Evolutionary conservation across 2,888 invertebrate species (phyloP), one percentile per base, ranked within the genome.

Genomic region (Andrena haemorrhoa): DNA sequence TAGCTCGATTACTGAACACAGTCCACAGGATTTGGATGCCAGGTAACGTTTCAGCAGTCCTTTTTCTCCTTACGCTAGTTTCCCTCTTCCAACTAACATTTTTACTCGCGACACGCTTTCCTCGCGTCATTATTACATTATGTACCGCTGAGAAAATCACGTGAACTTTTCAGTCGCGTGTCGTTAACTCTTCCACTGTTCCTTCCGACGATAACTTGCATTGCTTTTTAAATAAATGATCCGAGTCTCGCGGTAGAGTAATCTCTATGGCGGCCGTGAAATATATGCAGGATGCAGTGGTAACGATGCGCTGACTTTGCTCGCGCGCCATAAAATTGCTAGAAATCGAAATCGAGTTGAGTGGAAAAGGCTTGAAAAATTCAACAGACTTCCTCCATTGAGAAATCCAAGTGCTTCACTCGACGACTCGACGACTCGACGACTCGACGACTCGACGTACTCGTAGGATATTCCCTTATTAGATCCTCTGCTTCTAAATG

Each of bases 21-120:
- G 12, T n/a, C 4, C 8, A 7, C 26, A 10, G 58, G 47, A 72
- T 68, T 41, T 63, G 12, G 12, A 68, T 2, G 33, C 53, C 71
- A 80, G 77, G 77, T 79, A 80, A 79, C 51, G 58, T 49, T 74
- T 26, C 20, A 35, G 26, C n/a, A 58, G n/a, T 23, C 8, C n/a
- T 10, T 3, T 47, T 29, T n/a, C 33, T 35, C 26, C 56, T 56
- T 23, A 7, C 8, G 26, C 26, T 33, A 20, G 20, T 5, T 23
- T n/a, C 29, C n/a, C 16, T 23, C 51, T 4, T 33, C 47, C 8
- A 8, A 1, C 10, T 2, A n/a, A 3, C n/a, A 12, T 51, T 35
- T 41, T 41, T 31, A 20, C 33, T 68, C 49, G 10, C n/a, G 8
- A 16, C 31, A 8, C 64, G 73, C 41, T 56, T 5, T 5, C n/a